A percentile compares a stretch with the other conserved stretches of the same genome.
These are phyloP conservation scores for Cheilosia variabilis DNA, from an alignment of 2,888 invertebrate genomes.

Conservation along the genomic window DNA sequence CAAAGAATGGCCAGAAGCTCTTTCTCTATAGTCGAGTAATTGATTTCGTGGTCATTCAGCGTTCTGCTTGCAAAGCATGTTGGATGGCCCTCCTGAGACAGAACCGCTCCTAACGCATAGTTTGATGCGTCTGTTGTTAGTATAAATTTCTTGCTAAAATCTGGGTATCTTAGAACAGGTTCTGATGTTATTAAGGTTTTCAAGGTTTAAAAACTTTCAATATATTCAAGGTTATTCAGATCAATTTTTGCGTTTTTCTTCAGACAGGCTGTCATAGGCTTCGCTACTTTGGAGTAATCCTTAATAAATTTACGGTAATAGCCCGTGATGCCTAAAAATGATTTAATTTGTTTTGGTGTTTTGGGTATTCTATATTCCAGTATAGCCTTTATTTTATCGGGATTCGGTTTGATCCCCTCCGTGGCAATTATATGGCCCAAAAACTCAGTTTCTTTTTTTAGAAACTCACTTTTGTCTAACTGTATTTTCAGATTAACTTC, in stretches of 20 bases:
- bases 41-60: not conserved
- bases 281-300: not conserved
- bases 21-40: not conserved
- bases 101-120: not conserved
- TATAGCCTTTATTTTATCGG: not conserved
- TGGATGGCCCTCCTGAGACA: not conserved
- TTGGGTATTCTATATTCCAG: not conserved
- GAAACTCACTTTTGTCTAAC: constrained; percentile 43
- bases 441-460: constrained; percentile 44
- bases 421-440: constrained; percentile 77
- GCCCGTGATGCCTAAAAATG: not conserved
- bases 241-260: not conserved
- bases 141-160: constrained; percentile 1
- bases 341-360: not conserved
- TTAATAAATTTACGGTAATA: not conserved
- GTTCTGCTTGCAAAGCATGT: constrained; percentile 1
- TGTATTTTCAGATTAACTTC: constrained; percentile 58
- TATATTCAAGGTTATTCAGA: not conserved
- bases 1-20: not conserved
- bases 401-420: constrained; percentile 64
- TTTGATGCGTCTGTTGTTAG: constrained; percentile 36
- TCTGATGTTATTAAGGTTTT: not conserved
- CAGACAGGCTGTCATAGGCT: not conserved
- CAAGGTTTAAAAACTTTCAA: not conserved
- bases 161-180: constrained; percentile 3